A percentile compares a stretch with the other conserved stretches of the same genome.
Conservation (phyloP, 2,888 invertebrate species). For the Dicranocentrus wangi region DNA sequence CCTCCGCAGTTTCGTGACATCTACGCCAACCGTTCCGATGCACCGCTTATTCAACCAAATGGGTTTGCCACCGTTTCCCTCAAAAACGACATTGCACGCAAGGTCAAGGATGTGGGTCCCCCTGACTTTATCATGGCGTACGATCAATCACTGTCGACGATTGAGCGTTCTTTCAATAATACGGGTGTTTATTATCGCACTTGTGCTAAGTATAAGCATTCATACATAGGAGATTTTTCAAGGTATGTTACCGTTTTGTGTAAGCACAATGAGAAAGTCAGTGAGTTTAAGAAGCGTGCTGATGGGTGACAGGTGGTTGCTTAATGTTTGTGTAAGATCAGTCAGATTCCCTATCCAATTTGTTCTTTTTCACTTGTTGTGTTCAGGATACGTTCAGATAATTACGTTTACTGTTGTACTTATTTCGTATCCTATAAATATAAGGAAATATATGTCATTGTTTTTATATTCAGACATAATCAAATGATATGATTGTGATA, state of each 20-base stretch:
- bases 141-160: not conserved
- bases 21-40: not conserved
- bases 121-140: conserved; percentile 32
- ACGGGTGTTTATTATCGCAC: not conserved
- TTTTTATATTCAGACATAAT: no score
- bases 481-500: no score
- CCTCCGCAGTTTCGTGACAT: conserved; percentile 32
- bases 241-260: not conserved
- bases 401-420: no score
- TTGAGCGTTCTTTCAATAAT: conserved; percentile 5
- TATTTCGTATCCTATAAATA: no score
- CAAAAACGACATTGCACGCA: not conserved
- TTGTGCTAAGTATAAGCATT: not conserved
- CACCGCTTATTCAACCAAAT: conserved; percentile 6
- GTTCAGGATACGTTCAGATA: no score
- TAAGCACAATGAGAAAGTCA: no score
- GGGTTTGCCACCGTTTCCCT: conserved; percentile 13
- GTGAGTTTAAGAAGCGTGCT: no score
- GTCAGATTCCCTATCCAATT: no score
- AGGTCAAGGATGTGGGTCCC: not conserved
- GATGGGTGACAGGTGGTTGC: no score
- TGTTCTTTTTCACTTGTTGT: no score
- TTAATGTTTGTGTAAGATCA: no score
- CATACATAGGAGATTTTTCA: not conserved
- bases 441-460: no score